Base-by-base conservation (phyloP, 53 echinoderm and acorn worm genomes). In the Pentamera pediparva region DNA sequence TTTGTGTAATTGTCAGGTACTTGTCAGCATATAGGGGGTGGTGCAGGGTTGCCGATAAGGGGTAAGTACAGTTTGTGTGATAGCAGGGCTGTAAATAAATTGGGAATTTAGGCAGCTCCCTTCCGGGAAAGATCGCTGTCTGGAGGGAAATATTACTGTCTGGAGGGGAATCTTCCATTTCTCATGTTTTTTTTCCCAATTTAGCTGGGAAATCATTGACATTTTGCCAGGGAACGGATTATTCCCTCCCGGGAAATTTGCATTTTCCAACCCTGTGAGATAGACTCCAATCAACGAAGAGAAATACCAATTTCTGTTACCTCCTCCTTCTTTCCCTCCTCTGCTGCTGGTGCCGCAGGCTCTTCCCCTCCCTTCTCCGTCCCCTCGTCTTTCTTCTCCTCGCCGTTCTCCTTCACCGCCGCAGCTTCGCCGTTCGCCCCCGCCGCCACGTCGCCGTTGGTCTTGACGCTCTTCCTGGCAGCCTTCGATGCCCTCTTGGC, bases 321-420 rank as follows among this genome's bases (percentile, higher is more conserved):
- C 12, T 48, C 49, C 28, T 15, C 33, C 34, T 62, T 74, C 32
- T 75, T 60, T 30, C 36, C 76, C 48, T 65, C 76, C 47, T 87
- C 82, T 39, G 62, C 74, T 30, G 38, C 73, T 13, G 59, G 53
- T 35, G 59, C 55, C 11, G 70, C 38, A 15, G 39, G 39, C 12
- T 69, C 76, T 36, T 67, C 70, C 21, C 79, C 79, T 20, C 79
- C 54, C 12, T 59, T 40, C n/a, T 67, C 75, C 62, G 77, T 81
- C 35, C 71, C 74, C 24, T 58, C 72, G 10, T 43, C 80, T n/a
- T 63, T 70, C 40, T 60, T 65, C 30, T 78, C 56, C 32, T 75
- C 82, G 30, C 78, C 81, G 25, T 52, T 35, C 70, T 52, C 80
- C 35, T 51, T 56, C 39, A 52, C 74, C 5, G 59, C 60, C 17